A percentile compares a stretch with the other conserved stretches of the same genome.
Evolutionary conservation across 2,888 invertebrate species (phyloP).

Genomic region (Eupithecia subfuscata): DNA sequence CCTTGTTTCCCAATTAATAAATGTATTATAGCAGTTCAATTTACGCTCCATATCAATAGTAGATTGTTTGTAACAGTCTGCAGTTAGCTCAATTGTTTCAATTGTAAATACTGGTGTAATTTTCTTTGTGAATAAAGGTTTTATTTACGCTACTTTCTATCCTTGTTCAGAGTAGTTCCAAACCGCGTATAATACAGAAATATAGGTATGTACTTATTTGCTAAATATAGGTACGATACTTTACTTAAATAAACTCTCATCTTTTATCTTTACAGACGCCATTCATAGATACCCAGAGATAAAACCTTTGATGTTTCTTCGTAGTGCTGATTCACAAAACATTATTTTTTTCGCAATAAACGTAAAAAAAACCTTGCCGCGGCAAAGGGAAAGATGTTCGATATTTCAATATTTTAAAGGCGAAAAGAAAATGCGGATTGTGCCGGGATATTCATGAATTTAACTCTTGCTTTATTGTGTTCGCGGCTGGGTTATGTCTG

Average conservation of each 20-base stretch:
- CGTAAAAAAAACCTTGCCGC: constrained; percentile 47
- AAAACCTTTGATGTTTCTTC: constrained; percentile 54
- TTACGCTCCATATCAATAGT: too few species aligned
- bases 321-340: constrained; percentile 61
- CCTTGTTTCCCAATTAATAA: constrained; percentile 19
- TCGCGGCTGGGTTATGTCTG: constrained; percentile 16
- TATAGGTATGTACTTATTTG: too few species aligned
- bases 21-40: neutral
- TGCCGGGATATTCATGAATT: constrained; percentile 35
- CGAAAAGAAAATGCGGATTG: constrained; percentile 37
- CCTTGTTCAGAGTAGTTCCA: neutral
- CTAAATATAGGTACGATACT: too few species aligned
- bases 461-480: constrained; percentile 32
- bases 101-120: too few species aligned
- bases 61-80: too few species aligned
- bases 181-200: constrained; percentile 6
- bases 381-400: constrained; percentile 48
- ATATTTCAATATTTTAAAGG: constrained; percentile 52
- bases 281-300: constrained; percentile 54
- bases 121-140: too few species aligned
- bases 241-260: constrained; percentile 21
- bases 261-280: constrained; percentile 44
- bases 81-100: too few species aligned
- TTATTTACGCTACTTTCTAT: neutral
- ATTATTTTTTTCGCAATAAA: constrained; percentile 54